A percentile compares a stretch with the other conserved stretches of the same genome.
phyloP scores from a whole-genome alignment of 2,113 vertebrate species.

The Prionailurus bengalensis region DNA sequence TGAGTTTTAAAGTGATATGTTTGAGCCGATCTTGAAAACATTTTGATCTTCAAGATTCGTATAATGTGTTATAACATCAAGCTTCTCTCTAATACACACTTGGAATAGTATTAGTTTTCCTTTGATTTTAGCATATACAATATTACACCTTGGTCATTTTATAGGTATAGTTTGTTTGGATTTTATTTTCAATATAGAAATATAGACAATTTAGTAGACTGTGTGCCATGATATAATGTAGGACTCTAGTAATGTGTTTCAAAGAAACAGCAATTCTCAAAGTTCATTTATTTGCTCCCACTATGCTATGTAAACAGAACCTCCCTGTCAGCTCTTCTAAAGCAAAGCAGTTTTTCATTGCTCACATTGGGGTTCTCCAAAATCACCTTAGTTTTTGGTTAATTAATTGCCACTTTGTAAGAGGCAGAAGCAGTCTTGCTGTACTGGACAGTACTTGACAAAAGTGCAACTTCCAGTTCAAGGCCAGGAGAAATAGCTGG shows the following conservation, averaged over 20 bases:
- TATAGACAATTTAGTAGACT: background rate
- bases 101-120: background rate
- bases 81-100: background rate
- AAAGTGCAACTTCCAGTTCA: background rate
- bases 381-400: background rate
- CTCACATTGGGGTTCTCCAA: background rate
- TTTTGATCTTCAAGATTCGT: background rate
- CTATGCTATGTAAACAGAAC: background rate
- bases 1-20: background rate
- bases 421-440: background rate
- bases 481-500: background rate
- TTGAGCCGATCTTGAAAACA: background rate
- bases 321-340: background rate
- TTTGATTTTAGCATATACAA: background rate
- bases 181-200: conserved; percentile 33
- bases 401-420: background rate
- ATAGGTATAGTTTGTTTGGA: background rate
- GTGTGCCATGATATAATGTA: background rate
- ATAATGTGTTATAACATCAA: background rate
- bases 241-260: background rate
- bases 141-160: background rate
- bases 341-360: background rate
- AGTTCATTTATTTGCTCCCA: background rate
- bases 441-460: background rate
- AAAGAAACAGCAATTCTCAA: background rate